Base-by-base conservation (phyloP, 2,888 invertebrate species). In the Diplolepis rosae region DNA sequence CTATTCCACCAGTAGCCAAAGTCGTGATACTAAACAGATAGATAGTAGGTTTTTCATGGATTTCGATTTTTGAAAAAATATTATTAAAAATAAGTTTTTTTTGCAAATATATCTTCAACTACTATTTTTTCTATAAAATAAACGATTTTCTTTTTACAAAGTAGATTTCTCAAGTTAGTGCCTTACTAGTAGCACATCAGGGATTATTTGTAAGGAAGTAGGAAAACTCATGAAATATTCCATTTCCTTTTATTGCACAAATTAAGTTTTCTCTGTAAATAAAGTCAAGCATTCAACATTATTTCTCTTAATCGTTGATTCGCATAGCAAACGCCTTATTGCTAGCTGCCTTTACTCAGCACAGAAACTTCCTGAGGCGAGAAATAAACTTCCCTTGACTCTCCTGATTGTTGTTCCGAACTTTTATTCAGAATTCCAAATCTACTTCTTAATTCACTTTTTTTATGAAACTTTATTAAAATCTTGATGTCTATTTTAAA, bases 221-320 rank as follows among this genome's bases (percentile, higher is more conserved):
- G 11, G 15, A 61, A 61, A 61, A 39, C n/a, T 9, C 13, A 61
- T 61, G 24, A 39, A 39, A 39, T 22, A 56, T 56, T 61, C 27
- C 15, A 39, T 24, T 27, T n/a, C n/a, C 35, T n/a, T n/a, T 32
- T 56, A 5, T 11, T 32, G n/a, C 27, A 24, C 27, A 39, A 61
- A 61, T 61, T 24, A 61, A 61, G 39, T 61, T 61, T 61, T 39
- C 61, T 24, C 24, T 39, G 61, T 61, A 61, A 61, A 39, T 39
- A 61, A 35, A 61, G 61, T 27, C 61, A 24, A 61, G 39, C 24
- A n/a, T 35, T 15, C 56, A n/a, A 35, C 35, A 35, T 13, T 35
- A 39, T 61, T 28, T 51, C 51, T 35, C 39, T 61, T 61, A 61
- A 61, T 61, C 39, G 61, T 61, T 61, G 39, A 61, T 61, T 61